Evolutionary conservation across 2,113 vertebrate species (phyloP).

Genomic region (Vireo altiloquus): DNA sequence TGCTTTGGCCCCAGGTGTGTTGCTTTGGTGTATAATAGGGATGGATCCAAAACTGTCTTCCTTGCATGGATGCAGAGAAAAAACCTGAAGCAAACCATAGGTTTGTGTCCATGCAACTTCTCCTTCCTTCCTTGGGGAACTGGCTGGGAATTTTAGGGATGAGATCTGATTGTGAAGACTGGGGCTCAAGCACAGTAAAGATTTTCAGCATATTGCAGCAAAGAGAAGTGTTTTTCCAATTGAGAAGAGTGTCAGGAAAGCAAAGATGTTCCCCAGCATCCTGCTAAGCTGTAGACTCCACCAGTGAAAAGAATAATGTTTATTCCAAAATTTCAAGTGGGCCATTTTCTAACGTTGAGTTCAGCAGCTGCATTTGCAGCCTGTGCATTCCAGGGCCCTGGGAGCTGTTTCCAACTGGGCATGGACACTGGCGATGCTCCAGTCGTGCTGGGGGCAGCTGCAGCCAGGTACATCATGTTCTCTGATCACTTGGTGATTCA

Average conservation of each 20-base stretch:
- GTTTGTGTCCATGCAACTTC: not conserved
- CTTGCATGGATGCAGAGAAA: rapidly evolving
- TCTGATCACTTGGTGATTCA: not conserved
- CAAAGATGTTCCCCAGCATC: not conserved
- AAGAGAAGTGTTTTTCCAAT: not conserved
- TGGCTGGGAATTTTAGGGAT: not conserved
- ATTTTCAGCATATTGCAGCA: not conserved
- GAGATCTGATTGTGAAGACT: not conserved
- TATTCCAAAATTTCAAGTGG: not conserved
- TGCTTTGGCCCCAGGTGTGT: not conserved
- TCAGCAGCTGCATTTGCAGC: not conserved
- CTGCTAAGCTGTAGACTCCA: not conserved
- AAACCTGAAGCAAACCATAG: rapidly evolving
- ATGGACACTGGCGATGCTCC: not conserved
- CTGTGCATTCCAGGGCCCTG: rapidly evolving
- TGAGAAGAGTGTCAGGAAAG: not conserved
- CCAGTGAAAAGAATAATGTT: not conserved
- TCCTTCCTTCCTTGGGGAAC: not conserved
- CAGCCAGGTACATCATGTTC: not conserved
- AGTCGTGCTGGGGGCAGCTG: not conserved
- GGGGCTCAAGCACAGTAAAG: not conserved
- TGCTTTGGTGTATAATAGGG: not conserved
- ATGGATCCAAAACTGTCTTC: not conserved
- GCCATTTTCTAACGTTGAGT: rapidly evolving
- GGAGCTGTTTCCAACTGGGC: not conserved